These are phyloP conservation scores for Panthera uncia DNA, from an alignment of 2,113 vertebrate species.

Conservation along the genomic window DNA sequence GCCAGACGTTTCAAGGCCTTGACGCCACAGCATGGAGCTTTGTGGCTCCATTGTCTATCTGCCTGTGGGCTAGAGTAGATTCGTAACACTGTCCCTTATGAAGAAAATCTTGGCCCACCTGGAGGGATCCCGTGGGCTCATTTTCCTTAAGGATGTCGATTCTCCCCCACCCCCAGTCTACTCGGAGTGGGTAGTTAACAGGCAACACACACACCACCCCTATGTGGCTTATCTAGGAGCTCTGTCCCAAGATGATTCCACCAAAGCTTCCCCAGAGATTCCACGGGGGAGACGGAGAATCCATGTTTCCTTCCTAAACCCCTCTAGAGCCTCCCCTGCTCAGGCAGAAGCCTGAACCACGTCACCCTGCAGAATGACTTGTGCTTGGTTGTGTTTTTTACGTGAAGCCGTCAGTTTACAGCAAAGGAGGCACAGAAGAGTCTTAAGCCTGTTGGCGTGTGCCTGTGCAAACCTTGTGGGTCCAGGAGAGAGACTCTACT, in stretches of 20 bases:
- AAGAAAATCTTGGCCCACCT: background rate
- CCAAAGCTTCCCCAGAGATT: background rate
- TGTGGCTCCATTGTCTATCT: background rate
- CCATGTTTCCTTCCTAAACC: background rate
- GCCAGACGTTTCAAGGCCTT: background rate
- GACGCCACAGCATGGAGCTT: background rate
- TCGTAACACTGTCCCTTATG: background rate
- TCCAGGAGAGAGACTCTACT: background rate
- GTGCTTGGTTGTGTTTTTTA: background rate
- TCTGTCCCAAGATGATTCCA: accelerated
- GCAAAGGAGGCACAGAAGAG: background rate
- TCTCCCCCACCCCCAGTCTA: background rate
- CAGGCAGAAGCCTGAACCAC: background rate
- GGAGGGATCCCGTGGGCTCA: accelerated
- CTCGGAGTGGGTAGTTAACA: accelerated
- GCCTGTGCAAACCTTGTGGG: accelerated
- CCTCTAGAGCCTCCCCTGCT: background rate
- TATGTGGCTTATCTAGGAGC: accelerated
- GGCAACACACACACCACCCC: background rate
- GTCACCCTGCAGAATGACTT: background rate
- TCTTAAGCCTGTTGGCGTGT: background rate
- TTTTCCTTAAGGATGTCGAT: background rate
- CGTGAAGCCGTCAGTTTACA: background rate
- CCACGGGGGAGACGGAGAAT: too few species aligned
- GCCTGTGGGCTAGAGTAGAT: background rate